Conservation (phyloP, 2,113 vertebrate species). For the Oncorhynchus mykiss region DNA sequence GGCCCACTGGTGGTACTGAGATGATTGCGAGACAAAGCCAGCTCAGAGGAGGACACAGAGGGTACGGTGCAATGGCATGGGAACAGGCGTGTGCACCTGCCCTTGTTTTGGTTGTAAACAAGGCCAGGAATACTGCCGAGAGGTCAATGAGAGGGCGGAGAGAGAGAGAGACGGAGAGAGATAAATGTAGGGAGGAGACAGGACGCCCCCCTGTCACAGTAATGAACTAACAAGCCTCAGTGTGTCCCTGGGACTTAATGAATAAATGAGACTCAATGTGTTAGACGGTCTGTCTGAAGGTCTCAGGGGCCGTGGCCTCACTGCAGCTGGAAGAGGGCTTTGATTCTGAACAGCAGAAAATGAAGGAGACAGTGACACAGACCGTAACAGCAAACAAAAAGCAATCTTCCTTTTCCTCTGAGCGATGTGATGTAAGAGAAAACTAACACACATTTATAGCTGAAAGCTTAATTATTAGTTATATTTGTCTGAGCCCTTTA, state of each 20-base stretch:
- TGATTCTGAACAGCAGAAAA: not conserved
- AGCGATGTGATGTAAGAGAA: too few relatives aligned
- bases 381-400: too few relatives aligned
- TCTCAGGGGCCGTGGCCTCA: too few relatives aligned
- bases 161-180: conserved; percentile 1
- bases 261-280: too few relatives aligned
- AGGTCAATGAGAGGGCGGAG: conserved; percentile 33
- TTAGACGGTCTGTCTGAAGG: too few relatives aligned
- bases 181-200: conserved; percentile 1
- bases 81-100: conserved; percentile 51
- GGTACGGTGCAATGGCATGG: conserved; percentile 40
- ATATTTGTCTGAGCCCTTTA: too few relatives aligned
- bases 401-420: too few relatives aligned
- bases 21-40: conserved; percentile 24
- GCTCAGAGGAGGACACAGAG: not conserved
- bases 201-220: not conserved
- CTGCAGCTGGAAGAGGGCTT: too few relatives aligned
- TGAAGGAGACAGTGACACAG: not conserved
- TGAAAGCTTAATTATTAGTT: too few relatives aligned
- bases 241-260: too few relatives aligned
- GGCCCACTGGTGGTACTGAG: not conserved
- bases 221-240: too few relatives aligned
- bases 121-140: conserved; percentile 35
- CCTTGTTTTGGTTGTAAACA: conserved; percentile 54
- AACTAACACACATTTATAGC: too few relatives aligned